Base-by-base conservation (phyloP, 2,888 invertebrate species). In the Synanthedon vespiformis region DNA sequence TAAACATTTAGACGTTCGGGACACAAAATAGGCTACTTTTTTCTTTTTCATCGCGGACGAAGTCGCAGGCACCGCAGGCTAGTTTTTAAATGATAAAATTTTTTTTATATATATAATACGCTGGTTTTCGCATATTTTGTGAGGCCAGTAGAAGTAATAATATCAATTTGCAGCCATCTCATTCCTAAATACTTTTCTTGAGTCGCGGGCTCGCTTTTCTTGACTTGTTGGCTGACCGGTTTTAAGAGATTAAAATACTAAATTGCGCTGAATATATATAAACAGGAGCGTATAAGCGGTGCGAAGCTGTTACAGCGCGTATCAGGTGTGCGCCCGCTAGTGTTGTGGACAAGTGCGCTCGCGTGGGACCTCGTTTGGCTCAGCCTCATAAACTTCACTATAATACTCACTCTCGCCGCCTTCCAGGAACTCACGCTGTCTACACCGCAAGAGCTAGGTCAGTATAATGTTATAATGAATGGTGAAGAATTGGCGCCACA, bases 281-380 rank as follows among this genome's bases (percentile, higher is more conserved):
- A 22, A 50, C 88, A 92, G 77, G 95, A 95, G 70, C 88, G 92
- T 50, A 82, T 89, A 49, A 89, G 88, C 56, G 91, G 92, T 53
- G 89, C 93, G 18, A 92, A 93, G 68, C 89, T 92, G 47, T 76
- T 94, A 8, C 93, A 94, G 65, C 89, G 91, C 54, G 92, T 94
- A 14, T 92, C 93, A 1, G 94, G 94, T 0, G 90, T 92, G 0
- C 89, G 90, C 34, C 89, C 92, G 8, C 80, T 87, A 1, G 89
- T 91, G 2, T 92, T 92, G 80, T 95, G 95, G 95, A 61, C 88
- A 1, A 83, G 91, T 0, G 89, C 92, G 1, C 89, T 92, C 50
- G 51, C 92, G 0, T 94, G 92, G 89, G 93, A 94, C 75, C 88
- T 91, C 70, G 56, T 90, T 40, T 91, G 90, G 74, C 90, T 90